Conservation (phyloP, 1,140 invertebrate species). For the Sarcophaga bullata region DNA sequence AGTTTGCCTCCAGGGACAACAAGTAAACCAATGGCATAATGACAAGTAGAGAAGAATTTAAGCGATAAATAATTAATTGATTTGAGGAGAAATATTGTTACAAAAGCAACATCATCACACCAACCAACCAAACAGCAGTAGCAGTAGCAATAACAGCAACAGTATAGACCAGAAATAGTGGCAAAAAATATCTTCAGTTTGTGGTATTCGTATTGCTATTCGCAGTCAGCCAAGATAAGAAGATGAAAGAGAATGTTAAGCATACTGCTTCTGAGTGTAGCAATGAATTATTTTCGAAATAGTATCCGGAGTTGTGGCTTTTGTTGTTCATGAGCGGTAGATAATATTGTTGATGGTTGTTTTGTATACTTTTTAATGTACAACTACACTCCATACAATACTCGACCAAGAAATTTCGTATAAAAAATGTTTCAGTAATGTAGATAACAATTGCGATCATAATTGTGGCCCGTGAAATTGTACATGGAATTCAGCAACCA, state of each 20-base stretch:
- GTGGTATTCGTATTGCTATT: not conserved
- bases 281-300: too few species aligned
- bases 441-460: too few species aligned
- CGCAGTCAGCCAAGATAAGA: conserved; percentile 26
- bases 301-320: too few species aligned
- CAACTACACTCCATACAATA: too few species aligned
- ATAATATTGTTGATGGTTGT: too few species aligned
- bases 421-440: too few species aligned
- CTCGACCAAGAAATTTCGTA: too few species aligned
- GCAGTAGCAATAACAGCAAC: not conserved
- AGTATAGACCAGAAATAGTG: not conserved
- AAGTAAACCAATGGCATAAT: conserved; percentile 65
- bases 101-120: conserved; percentile 35
- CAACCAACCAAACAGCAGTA: too few species aligned
- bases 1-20: conserved; percentile 35
- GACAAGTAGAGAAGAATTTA: conserved; percentile 65
- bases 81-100: conserved; percentile 55
- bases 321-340: too few species aligned
- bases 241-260: conserved; percentile 38
- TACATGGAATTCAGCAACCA: too few species aligned
- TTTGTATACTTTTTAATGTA: too few species aligned
- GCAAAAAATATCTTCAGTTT: not conserved
- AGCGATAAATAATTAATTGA: conserved; percentile 66
- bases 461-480: too few species aligned
- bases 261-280: not conserved